Base-by-base conservation (phyloP, 1,140 invertebrate species). In the Cepaea nemoralis region DNA sequence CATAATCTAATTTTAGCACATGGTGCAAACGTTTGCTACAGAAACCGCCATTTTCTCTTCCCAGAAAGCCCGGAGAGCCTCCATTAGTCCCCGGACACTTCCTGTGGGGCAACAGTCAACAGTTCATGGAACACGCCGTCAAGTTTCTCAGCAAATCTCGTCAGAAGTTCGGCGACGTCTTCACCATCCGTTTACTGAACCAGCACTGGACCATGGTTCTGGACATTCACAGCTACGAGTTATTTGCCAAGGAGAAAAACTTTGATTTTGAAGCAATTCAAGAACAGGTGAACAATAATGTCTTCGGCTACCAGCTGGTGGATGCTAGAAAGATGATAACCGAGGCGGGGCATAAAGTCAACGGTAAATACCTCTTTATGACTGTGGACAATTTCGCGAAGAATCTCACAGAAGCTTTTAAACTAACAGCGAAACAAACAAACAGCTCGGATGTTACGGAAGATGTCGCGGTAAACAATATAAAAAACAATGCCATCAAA, bases 241-340 rank as follows among this genome's bases (percentile, higher is more conserved):
- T 76, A 14, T 83, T 91, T 42, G 82, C 86, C 71, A 88, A 87
- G 33, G 90, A 90, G 80, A 88, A 83, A 74, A 89, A 87, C 70
- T 91, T 91, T 84, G 90, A 91, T 80, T 91, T 91, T 84, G 89
- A 90, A 82, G 84, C 87, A 1, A 91, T 91, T 78, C 90, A 91
- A 82, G 86, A 87, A 70, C 90, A 91, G 82, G 90, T 91, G 16
- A 91, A 91, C 83, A 83, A 86, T 79, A 91, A 91, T 75, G 89
- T 91, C 10, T 91, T 91, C 85, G 87, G 86, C 66, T 91, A 91
- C 83, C 83, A 85, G 37, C 82, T 91, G 37, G 78, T 85, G n/a
- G 86, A 90, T 24, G 84, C 90, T 22, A 79, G 86, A 16, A 89
- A 90, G 81, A 90, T 91, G 90, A 86, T 91, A 33, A 88, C 87